A percentile compares a stretch with the other conserved stretches of the same genome.
Evolutionary conservation across 1,140 invertebrate genomes (phyloP).

Genomic region (Drosophila bocki): DNA sequence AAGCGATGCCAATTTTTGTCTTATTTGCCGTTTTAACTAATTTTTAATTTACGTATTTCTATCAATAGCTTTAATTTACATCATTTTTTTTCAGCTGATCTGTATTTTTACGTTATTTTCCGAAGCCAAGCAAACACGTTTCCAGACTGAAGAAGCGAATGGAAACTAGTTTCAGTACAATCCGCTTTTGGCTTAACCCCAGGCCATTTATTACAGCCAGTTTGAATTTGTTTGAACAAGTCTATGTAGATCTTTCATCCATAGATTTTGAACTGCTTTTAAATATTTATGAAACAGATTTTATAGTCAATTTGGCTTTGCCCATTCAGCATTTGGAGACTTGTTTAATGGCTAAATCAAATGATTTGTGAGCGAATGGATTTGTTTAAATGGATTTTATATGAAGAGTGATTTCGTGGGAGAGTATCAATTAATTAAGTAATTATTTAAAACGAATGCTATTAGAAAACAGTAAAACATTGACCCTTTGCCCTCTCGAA

Average conservation of each 20-base stretch:
- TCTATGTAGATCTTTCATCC: conserved; percentile 28
- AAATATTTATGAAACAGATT: conserved; percentile 73
- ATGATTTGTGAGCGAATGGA: conserved; percentile 52
- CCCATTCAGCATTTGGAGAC: conserved; percentile 32
- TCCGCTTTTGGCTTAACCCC: conserved; percentile 37
- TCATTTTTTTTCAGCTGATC: conserved; percentile 38
- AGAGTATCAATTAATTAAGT: conserved; percentile 10
- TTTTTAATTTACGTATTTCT: conserved; percentile 76
- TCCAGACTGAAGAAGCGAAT: conserved; percentile 30
- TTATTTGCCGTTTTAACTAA: conserved; percentile 65
- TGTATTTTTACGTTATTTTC: conserved; percentile 43
- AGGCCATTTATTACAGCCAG: conserved; percentile 62
- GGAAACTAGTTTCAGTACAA: conserved; percentile 58
- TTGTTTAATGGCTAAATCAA: conserved; percentile 59
- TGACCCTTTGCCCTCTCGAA: background rate
- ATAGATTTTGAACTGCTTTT: conserved; percentile 30
- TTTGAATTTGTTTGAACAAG: conserved; percentile 18
- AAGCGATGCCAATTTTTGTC: conserved; percentile 35
- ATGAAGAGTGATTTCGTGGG: background rate
- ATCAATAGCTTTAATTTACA: conserved; percentile 68
- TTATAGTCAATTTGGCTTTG: conserved; percentile 49
- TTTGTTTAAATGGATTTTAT: conserved; percentile 25
- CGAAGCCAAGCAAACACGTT: conserved; percentile 61
- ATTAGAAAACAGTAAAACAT: background rate
- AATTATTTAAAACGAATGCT: background rate